Percentiles rank a stretch among this genome's conserved stretches.
Evolutionary conservation across 2,113 vertebrate species (phyloP).

Genomic region (Oenanthe melanoleuca): DNA sequence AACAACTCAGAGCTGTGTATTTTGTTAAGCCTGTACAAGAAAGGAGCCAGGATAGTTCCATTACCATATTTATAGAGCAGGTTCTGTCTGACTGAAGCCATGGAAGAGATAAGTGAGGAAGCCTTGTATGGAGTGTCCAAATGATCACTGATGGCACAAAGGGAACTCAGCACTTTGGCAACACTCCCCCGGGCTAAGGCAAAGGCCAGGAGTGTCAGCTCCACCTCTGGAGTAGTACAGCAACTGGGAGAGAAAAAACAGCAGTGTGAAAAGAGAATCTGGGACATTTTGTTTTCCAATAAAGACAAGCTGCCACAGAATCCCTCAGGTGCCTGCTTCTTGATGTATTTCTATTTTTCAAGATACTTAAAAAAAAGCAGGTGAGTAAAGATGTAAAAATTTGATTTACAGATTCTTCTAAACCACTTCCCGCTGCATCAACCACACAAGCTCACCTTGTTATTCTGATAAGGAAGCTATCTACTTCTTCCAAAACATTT

Average conservation of each 20-base stretch:
- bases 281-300: neutral
- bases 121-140: constrained; percentile 86
- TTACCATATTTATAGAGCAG: constrained; percentile 94
- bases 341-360: neutral
- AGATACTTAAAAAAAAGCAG: neutral
- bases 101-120: constrained; percentile 86
- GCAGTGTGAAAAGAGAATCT: neutral
- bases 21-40: neutral
- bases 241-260: constrained; percentile 74
- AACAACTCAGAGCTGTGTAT: neutral
- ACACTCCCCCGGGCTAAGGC: constrained; percentile 93
- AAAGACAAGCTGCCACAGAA: neutral
- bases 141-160: constrained; percentile 86
- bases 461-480: constrained; percentile 95
- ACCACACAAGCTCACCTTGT: constrained; percentile 75
- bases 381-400: neutral
- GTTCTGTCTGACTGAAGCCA: constrained; percentile 89
- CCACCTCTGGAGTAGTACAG: constrained; percentile 89
- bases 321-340: neutral
- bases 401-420: constrained; percentile 48
- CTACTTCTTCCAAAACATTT: constrained; percentile 94
- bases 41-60: neutral
- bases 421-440: neutral
- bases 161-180: constrained; percentile 89
- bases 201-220: constrained; percentile 92